Evolutionary conservation across 2,888 invertebrate genomes (phyloP).

Genomic region (Tetranychus piercei): DNA sequence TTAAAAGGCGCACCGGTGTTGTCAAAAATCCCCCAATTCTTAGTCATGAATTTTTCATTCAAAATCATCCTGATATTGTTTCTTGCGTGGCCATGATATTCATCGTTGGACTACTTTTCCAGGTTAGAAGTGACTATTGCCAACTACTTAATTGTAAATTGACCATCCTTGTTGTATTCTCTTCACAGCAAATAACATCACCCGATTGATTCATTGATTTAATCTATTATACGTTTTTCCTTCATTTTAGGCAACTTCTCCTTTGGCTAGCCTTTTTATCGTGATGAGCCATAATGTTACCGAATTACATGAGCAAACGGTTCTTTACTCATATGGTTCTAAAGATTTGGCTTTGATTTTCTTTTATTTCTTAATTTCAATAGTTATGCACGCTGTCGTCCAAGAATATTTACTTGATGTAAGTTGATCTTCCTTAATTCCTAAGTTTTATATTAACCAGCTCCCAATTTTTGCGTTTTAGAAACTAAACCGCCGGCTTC

Average conservation of each 20-base stretch:
- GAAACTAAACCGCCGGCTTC: constrained; percentile 87
- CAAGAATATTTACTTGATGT: constrained; percentile 95
- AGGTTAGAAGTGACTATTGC: constrained; percentile 33
- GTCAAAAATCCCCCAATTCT: constrained; percentile 86
- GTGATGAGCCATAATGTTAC: constrained; percentile 84
- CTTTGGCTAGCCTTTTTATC: constrained; percentile 81
- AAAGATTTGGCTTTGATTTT: constrained; percentile 81
- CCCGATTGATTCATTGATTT: too few relatives aligned
- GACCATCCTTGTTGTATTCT: not conserved
- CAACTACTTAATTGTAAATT: not conserved
- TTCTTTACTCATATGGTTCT: constrained; percentile 65
- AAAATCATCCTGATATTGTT: constrained; percentile 98
- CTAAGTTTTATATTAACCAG: too few relatives aligned
- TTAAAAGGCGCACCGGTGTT: constrained; percentile 60
- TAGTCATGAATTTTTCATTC: constrained; percentile 94
- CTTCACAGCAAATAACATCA: not conserved
- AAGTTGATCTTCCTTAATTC: constrained; percentile 36
- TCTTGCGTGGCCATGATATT: constrained; percentile 96
- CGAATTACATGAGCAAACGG: constrained; percentile 28
- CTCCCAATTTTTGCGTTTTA: constrained; percentile 33
- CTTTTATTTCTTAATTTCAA: constrained; percentile 88
- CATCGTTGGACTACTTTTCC: constrained; percentile 87
- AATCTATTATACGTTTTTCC: constrained; percentile 36
- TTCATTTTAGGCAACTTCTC: constrained; percentile 48
- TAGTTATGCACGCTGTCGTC: constrained; percentile 91